Base-by-base conservation (phyloP, 53 echinoderm and acorn worm genomes). In the Henricia sp. region DNA sequence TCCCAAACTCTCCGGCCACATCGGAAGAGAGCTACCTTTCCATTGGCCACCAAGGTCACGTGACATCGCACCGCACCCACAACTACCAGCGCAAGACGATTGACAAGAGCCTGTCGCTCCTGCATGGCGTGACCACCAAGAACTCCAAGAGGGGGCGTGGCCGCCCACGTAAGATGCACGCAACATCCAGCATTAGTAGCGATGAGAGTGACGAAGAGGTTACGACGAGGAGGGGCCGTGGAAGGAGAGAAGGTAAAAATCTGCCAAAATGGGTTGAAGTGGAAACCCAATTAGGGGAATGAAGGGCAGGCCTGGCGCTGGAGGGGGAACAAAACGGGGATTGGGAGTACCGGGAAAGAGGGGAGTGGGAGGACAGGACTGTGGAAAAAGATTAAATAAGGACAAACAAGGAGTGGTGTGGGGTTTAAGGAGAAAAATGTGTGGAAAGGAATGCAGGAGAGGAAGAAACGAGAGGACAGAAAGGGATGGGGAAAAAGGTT, bases 241-340 rank as follows among this genome's bases (percentile, higher is more conserved):
- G 95, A 3, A 69, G 95, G 13, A 50, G 95, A 77, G 93, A 93
- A 86, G 95, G 95, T 94, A 80, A n/a, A n/a, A n/a, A n/a, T n/a
- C n/a, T n/a, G n/a, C n/a, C n/a, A n/a, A n/a, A n/a, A n/a, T n/a
- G n/a, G n/a, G n/a, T n/a, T n/a, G n/a, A n/a, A n/a, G n/a, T n/a
- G n/a, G n/a, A n/a, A n/a, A n/a, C n/a, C n/a, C n/a, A n/a, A n/a
- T n/a, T n/a, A n/a, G n/a, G n/a, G n/a, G n/a, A n/a, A n/a, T n/a
- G n/a, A n/a, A n/a, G n/a, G n/a, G n/a, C n/a, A n/a, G n/a, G n/a
- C n/a, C n/a, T n/a, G n/a, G n/a, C n/a, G n/a, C n/a, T n/a, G n/a
- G n/a, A n/a, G n/a, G n/a, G n/a, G n/a, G n/a, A n/a, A n/a, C n/a
- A n/a, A n/a, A n/a, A n/a, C n/a, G n/a, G n/a, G n/a, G n/a, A n/a